Conservation (phyloP, 2,113 vertebrate species). For the Larimichthys polyactis region DNA sequence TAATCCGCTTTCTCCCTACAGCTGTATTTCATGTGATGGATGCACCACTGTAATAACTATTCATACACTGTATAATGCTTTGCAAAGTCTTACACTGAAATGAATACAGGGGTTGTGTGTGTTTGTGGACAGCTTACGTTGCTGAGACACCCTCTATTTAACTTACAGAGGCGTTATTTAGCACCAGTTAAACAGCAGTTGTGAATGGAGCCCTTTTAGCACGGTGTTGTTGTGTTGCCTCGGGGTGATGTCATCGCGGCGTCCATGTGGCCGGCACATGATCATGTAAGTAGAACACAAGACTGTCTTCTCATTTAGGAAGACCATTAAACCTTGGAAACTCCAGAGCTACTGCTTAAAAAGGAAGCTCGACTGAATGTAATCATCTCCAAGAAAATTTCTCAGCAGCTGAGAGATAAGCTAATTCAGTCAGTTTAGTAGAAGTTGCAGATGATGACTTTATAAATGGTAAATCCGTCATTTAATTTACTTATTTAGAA, state of each 20-base stretch:
- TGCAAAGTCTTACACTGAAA: constrained; percentile 31
- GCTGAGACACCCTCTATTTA: constrained; percentile 72
- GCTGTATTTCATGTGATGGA: constrained; percentile 41
- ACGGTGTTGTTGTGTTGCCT: constrained; percentile 42
- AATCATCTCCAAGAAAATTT: constrained; percentile 30
- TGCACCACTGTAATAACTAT: constrained; percentile 49
- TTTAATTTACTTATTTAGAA: background rate
- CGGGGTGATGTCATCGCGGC: constrained; percentile 76
- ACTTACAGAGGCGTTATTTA: constrained; percentile 67
- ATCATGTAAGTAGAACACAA: constrained; percentile 68
- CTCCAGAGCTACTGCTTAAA: constrained; percentile 36
- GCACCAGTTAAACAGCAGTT: constrained; percentile 71
- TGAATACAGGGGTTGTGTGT: constrained; percentile 37
- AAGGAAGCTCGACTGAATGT: constrained; percentile 17
- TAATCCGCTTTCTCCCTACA: constrained; percentile 42
- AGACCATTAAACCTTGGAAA: constrained; percentile 60
- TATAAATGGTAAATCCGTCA: background rate
- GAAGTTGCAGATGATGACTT: background rate
- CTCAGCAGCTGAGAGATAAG: background rate
- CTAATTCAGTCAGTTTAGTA: constrained; percentile 10
- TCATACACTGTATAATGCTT: constrained; percentile 16
- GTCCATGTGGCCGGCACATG: constrained; percentile 81
- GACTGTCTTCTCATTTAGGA: constrained; percentile 69
- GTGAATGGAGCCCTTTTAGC: constrained; percentile 71
- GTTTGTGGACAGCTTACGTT: constrained; percentile 56